Percentiles rank a stretch among this genome's conserved stretches.
Evolutionary conservation across 2,888 invertebrate genomes (phyloP).

Genomic region (Protodeltote pygarga): DNA sequence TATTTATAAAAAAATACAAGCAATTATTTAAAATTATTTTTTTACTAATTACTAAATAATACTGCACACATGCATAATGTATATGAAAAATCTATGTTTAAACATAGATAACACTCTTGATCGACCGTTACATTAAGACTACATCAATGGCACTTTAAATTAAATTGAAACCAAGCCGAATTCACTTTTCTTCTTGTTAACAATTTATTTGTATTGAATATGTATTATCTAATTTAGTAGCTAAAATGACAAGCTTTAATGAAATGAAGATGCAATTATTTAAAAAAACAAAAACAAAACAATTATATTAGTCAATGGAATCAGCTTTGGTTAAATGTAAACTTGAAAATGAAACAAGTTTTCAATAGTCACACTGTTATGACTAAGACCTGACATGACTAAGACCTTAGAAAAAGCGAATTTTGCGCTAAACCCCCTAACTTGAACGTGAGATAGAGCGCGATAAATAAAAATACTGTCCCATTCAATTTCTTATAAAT

Average conservation of each 20-base stretch:
- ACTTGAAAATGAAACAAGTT: slow-evolving; percentile 55
- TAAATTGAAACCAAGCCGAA: slow-evolving; percentile 47
- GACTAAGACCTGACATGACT: slow-evolving; percentile 41
- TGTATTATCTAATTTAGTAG: slow-evolving; percentile 13
- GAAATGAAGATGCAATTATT: slow-evolving; percentile 52
- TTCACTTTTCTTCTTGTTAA: slow-evolving; percentile 18
- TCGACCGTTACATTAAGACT: slow-evolving; percentile 44
- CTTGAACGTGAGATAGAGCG: too few relatives aligned
- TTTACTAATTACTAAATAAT: slow-evolving; percentile 71
- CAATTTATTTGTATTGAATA: slow-evolving; percentile 30
- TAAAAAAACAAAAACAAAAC: slow-evolving; percentile 46
- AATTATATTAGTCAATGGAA: slow-evolving; percentile 65
- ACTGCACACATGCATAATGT: slow-evolving; percentile 77
- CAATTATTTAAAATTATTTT: slow-evolving; percentile 55
- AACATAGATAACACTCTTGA: slow-evolving; percentile 71
- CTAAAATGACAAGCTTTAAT: slow-evolving; percentile 36
- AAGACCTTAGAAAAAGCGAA: too few relatives aligned
- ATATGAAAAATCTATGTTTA: slow-evolving; percentile 70
- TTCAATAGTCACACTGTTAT: slow-evolving; percentile 49
- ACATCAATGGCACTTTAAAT: slow-evolving; percentile 59
- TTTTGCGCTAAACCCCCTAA: too few relatives aligned
- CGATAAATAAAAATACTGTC: too few relatives aligned
- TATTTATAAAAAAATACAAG: slow-evolving; percentile 60
- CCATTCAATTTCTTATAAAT: too few relatives aligned
- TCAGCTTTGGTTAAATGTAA: slow-evolving; percentile 65